Percentiles rank a stretch among this genome's conserved stretches.
Evolutionary conservation across 2,888 invertebrate species (phyloP).

Genomic region (Lypha dubia): DNA sequence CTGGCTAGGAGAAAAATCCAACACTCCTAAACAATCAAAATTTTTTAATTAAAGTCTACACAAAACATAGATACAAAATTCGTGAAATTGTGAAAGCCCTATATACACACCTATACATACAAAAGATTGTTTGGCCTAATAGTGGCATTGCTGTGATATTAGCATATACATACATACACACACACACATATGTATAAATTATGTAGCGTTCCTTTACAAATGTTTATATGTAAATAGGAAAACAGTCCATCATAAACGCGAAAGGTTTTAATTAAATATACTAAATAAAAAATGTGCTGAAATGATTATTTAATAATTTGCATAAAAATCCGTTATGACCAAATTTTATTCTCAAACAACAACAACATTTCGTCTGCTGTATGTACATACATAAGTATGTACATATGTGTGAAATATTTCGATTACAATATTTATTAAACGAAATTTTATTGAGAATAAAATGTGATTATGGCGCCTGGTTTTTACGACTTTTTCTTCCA

Average conservation of each 20-base stretch:
- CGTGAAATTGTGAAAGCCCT: too few species aligned
- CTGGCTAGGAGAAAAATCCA: too few species aligned
- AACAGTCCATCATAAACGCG: background rate
- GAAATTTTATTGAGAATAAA: conserved; percentile 56
- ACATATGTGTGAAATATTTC: conserved; percentile 7
- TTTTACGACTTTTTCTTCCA: conserved; percentile 3
- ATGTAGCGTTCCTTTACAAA: too few species aligned
- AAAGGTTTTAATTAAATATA: background rate
- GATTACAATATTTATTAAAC: background rate
- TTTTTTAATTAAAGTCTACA: too few species aligned
- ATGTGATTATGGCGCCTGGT: conserved; percentile 30
- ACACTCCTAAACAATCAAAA: too few species aligned
- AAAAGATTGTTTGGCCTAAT: too few species aligned
- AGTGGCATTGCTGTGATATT: too few species aligned
- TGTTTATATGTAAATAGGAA: too few species aligned
- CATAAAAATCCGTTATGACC: conserved; percentile 1
- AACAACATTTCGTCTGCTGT: conserved; percentile 2
- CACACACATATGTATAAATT: too few species aligned
- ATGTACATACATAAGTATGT: background rate
- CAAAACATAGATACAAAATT: too few species aligned
- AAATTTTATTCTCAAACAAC: conserved; percentile 15
- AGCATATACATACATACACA: too few species aligned
- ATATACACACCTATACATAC: too few species aligned
- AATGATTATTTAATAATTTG: background rate
- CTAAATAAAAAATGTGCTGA: background rate